A percentile compares a stretch with the other conserved stretches of the same genome.
Conservation (phyloP, 2,797 vertebrate species). For the Mormyrus proboscirostris region DNA sequence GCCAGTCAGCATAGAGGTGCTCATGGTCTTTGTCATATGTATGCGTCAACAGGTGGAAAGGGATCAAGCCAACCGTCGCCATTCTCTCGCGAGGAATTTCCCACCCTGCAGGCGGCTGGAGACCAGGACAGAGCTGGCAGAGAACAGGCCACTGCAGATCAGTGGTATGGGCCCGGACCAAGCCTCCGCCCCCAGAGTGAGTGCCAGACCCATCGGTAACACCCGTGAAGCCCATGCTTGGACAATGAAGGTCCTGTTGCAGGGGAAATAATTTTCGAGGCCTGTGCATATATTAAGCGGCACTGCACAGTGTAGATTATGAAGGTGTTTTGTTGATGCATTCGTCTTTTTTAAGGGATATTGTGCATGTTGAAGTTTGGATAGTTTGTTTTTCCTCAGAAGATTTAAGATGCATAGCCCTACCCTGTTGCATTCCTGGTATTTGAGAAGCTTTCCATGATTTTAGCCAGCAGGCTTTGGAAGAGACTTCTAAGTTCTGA, state of each 20-base stretch:
- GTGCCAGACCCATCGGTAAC: constrained; percentile 31
- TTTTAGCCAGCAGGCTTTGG: neutral
- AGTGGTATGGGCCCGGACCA: constrained; percentile 98
- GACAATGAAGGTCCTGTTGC: constrained; percentile 3
- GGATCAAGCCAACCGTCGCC: constrained; percentile 92
- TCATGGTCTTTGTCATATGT: neutral
- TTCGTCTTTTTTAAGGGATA: neutral
- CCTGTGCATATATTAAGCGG: neutral
- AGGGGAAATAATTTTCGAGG: neutral
- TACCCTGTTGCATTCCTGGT: neutral
- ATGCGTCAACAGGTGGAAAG: constrained; percentile 75
- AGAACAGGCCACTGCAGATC: constrained; percentile 92
- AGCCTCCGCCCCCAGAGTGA: constrained; percentile 96
- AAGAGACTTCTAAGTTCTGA: neutral
- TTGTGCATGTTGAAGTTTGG: neutral
- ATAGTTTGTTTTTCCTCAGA: neutral
- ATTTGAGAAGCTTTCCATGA: neutral
- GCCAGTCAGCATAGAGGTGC: neutral
- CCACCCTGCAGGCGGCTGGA: constrained; percentile 96
- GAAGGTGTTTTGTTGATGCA: neutral
- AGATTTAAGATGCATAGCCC: neutral
- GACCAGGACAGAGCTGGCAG: constrained; percentile 94
- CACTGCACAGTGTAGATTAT: neutral
- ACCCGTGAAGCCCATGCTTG: neutral
- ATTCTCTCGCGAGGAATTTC: constrained; percentile 99